These are phyloP conservation scores for Macquaria ambigua DNA, from an alignment of 2,113 vertebrate species.

Conservation along the genomic window DNA sequence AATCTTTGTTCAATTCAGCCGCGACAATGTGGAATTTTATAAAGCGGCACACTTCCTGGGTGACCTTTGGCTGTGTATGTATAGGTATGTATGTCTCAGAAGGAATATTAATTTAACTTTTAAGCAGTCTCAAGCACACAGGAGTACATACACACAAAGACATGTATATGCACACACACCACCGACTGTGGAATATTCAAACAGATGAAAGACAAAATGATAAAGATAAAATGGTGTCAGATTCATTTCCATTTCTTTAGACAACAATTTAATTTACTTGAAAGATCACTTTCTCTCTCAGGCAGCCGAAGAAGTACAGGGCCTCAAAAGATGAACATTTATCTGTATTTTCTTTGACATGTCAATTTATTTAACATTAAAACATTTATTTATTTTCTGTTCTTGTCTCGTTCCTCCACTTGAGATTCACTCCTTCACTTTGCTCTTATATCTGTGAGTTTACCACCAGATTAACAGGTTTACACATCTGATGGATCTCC, in stretches of 20 bases:
- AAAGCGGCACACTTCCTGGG: constrained; percentile 28
- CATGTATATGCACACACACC: neutral
- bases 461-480: constrained; percentile 32
- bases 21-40: constrained; percentile 44
- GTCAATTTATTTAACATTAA: constrained; percentile 31
- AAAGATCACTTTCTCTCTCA: neutral
- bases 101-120: constrained; percentile 22
- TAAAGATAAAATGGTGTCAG: constrained; percentile 1
- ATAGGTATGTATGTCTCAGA: neutral
- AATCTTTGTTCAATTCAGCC: constrained; percentile 48
- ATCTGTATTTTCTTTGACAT: constrained; percentile 6
- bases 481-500: constrained; percentile 13
- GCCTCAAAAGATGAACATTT: constrained; percentile 9
- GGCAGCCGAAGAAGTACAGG: neutral
- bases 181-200: neutral
- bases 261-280: neutral
- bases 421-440: neutral
- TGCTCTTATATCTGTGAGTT: constrained; percentile 15
- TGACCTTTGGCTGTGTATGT: constrained; percentile 38
- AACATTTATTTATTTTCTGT: constrained; percentile 6
- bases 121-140: neutral
- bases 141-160: neutral
- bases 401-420: neutral
- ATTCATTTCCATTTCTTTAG: constrained; percentile 6
- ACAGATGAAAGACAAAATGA: constrained; percentile 16